These are phyloP conservation scores for Speoplatyrhinus poulsoni DNA, from an alignment of 2,113 vertebrate genomes.

Conservation along the genomic window DNA sequence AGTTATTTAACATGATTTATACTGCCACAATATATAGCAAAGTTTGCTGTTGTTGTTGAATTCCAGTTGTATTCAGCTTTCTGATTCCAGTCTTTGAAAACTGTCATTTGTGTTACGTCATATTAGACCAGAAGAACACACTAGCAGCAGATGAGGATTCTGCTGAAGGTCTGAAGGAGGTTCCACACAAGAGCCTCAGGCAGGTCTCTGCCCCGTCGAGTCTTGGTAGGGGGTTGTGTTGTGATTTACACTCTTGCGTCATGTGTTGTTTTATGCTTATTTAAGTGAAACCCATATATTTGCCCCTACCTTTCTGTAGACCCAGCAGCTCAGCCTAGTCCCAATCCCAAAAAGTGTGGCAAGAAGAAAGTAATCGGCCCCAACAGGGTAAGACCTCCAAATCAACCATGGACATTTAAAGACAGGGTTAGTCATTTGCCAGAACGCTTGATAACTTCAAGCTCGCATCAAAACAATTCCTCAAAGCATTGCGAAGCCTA, in stretches of 20 bases:
- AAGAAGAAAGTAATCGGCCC: constrained; percentile 76
- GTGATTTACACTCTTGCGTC: not conserved
- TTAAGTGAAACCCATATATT: not conserved
- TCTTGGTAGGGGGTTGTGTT: constrained; percentile 33
- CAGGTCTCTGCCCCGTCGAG: constrained; percentile 5
- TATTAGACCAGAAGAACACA: constrained; percentile 26
- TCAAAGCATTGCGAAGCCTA: too few relatives aligned
- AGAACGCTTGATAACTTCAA: too few relatives aligned
- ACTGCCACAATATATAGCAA: too few relatives aligned
- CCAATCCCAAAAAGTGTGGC: constrained; percentile 68
- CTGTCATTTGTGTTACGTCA: not conserved
- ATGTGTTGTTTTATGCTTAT: not conserved
- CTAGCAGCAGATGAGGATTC: not conserved
- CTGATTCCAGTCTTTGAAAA: not conserved
- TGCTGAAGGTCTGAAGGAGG: constrained; percentile 8
- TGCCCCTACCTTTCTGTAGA: constrained; percentile 25
- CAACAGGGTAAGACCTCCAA: constrained; percentile 75
- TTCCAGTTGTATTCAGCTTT: not conserved
- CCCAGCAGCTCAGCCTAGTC: constrained; percentile 26
- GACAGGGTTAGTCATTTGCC: too few relatives aligned
- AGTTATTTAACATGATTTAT: too few relatives aligned
- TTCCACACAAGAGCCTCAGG: constrained; percentile 2
- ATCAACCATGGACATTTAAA: not conserved
- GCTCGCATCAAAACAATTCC: too few relatives aligned
- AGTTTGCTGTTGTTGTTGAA: not conserved